Conservation (phyloP, 2,888 invertebrate species). For the Corbicula japonica region DNA sequence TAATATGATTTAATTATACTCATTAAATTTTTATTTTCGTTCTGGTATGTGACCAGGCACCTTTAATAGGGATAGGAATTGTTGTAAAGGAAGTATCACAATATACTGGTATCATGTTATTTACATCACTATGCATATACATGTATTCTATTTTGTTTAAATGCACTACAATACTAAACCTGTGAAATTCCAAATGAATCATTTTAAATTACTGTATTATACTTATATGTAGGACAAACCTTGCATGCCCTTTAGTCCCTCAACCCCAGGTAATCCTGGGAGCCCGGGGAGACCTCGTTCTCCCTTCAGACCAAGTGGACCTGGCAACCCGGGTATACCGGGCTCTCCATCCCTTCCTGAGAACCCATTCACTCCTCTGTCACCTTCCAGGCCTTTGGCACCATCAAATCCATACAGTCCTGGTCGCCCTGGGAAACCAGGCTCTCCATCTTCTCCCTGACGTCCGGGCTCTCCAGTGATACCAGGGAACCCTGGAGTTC, state of each 20-base stretch:
- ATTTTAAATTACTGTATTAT: too few relatives aligned
- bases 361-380: conserved; percentile 56
- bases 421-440: conserved; percentile 63
- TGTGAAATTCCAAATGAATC: too few relatives aligned
- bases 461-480: conserved; percentile 59
- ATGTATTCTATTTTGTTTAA: too few relatives aligned
- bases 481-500: conserved; percentile 60
- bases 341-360: conserved; percentile 70
- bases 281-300: conserved; percentile 43
- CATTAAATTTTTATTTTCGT: too few relatives aligned
- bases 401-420: conserved; percentile 56
- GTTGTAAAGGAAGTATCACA: too few relatives aligned
- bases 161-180: too few relatives aligned
- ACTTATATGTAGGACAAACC: too few relatives aligned
- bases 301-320: conserved; percentile 54
- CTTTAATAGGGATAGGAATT: too few relatives aligned
- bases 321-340: conserved; percentile 64
- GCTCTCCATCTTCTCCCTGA: conserved; percentile 39
- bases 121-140: too few relatives aligned
- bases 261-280: conserved; percentile 46
- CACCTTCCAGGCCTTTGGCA: conserved; percentile 41
- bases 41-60: too few relatives aligned
- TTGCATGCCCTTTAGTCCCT: conserved; percentile 52
- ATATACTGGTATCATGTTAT: too few relatives aligned
- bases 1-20: too few relatives aligned